Conservation (phyloP, 2,797 vertebrate species). For the Momotus momota region DNA sequence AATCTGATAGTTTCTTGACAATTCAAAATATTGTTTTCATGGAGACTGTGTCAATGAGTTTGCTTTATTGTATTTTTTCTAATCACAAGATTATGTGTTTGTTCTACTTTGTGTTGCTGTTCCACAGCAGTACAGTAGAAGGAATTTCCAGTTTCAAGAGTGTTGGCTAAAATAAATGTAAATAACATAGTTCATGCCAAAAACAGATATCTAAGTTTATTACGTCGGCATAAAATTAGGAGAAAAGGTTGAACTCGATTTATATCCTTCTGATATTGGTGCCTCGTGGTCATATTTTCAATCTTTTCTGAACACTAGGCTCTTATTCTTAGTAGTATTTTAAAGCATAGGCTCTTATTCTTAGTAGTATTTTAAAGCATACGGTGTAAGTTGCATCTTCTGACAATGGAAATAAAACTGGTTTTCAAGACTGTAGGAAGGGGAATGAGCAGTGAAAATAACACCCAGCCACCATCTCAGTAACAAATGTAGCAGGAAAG, state of each 20-base stretch:
- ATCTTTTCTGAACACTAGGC: neutral
- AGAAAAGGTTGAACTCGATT: neutral
- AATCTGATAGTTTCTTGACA: neutral
- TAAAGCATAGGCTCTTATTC: neutral
- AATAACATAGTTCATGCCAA: neutral
- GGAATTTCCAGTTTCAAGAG: neutral
- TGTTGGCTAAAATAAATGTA: neutral
- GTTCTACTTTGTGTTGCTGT: neutral
- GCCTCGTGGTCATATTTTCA: neutral
- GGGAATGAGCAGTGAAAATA: neutral
- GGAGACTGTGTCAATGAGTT: neutral
- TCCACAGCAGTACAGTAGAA: neutral
- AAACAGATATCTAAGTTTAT: neutral
- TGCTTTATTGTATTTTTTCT: neutral
- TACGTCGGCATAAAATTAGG: neutral
- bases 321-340: neutral
- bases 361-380: neutral
- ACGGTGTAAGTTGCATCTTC: neutral
- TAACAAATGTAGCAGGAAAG: neutral
- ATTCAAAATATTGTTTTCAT: neutral
- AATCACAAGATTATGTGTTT: neutral
- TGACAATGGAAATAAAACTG: neutral
- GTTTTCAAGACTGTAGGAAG: neutral
- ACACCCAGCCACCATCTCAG: neutral
- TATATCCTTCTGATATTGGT: neutral